Conservation (phyloP, 2,888 invertebrate genomes). For the Tigriopus californicus region DNA sequence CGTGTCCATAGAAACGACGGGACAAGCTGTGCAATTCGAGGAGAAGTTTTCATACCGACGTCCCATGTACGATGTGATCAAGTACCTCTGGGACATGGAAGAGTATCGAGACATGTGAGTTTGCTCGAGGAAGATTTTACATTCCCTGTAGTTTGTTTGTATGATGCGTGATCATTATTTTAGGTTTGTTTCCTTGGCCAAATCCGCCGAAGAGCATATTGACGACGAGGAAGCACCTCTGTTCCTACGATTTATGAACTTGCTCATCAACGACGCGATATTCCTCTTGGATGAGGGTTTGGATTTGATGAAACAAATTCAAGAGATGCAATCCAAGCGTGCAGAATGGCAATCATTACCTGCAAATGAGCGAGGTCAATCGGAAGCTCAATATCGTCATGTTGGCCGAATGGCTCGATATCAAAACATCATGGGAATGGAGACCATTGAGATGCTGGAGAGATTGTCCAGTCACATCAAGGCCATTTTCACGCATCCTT, state of each 20-base stretch:
- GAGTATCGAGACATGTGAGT: conserved; percentile 57
- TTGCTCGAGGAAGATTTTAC: conserved; percentile 30
- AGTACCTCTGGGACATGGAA: conserved; percentile 66
- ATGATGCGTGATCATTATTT: conserved; percentile 2
- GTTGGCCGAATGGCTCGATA: conserved; percentile 64
- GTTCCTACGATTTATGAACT: conserved; percentile 82
- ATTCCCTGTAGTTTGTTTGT: no score
- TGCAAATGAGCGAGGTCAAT: conserved; percentile 50
- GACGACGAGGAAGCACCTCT: conserved; percentile 74
- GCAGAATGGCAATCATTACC: conserved; percentile 52
- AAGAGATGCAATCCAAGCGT: conserved; percentile 15
- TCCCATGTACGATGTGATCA: conserved; percentile 84
- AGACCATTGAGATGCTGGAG: conserved; percentile 66
- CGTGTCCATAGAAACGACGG: conserved; percentile 94
- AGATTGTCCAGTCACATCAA: conserved; percentile 49
- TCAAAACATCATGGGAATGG: conserved; percentile 74
- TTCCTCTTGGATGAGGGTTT: conserved; percentile 82
- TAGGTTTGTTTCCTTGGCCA: conserved; percentile 37
- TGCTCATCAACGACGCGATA: conserved; percentile 92
- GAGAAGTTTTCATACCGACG: conserved; percentile 90
- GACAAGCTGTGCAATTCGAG: conserved; percentile 83
- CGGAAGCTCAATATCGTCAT: conserved; percentile 48
- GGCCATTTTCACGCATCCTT: conserved; percentile 69
- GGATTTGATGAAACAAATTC: conserved; percentile 64
- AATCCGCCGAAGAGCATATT: conserved; percentile 64